phyloP scores from a whole-genome alignment of 2,113 vertebrate species.

The Camelus bactrianus region DNA sequence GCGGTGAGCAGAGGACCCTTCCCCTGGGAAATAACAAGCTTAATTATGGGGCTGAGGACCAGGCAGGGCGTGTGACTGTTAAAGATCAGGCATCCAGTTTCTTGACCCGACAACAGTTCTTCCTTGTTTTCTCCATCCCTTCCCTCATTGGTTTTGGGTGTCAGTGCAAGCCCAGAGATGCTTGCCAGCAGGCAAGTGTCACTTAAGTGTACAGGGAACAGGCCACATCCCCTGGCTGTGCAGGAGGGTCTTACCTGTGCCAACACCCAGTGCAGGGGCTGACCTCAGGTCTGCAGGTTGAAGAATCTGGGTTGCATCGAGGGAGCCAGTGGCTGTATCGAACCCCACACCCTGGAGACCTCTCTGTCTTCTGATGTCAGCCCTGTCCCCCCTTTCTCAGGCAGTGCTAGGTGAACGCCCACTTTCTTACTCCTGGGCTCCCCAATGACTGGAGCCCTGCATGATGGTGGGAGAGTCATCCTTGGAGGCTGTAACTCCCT shows the following conservation, averaged over 20 bases:
- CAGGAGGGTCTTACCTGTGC: not conserved
- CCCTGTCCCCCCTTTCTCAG: not conserved
- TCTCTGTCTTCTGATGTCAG: not conserved
- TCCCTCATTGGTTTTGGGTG: accelerated
- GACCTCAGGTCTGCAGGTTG: not conserved
- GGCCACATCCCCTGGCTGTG: not conserved
- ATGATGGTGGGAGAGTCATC: accelerated
- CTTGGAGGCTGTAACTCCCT: accelerated
- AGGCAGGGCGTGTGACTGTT: accelerated
- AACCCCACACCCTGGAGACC: not conserved
- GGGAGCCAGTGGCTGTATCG: accelerated
- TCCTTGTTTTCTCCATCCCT: not conserved
- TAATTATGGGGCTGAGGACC: accelerated
- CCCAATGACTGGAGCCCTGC: accelerated
- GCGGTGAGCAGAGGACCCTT: conserved; percentile 84
- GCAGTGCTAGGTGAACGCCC: accelerated
- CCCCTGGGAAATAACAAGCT: accelerated
- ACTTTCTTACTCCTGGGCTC: no score
- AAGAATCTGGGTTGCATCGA: not conserved
- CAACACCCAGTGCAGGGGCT: accelerated
- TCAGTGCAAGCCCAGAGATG: not conserved
- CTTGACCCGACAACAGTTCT: accelerated
- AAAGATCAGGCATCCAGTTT: accelerated
- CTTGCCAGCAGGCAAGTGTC: accelerated
- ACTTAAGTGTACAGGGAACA: accelerated